These are phyloP conservation scores for Gymnothorax reevesii DNA, from an alignment of 2,797 vertebrate genomes.

Conservation along the genomic window DNA sequence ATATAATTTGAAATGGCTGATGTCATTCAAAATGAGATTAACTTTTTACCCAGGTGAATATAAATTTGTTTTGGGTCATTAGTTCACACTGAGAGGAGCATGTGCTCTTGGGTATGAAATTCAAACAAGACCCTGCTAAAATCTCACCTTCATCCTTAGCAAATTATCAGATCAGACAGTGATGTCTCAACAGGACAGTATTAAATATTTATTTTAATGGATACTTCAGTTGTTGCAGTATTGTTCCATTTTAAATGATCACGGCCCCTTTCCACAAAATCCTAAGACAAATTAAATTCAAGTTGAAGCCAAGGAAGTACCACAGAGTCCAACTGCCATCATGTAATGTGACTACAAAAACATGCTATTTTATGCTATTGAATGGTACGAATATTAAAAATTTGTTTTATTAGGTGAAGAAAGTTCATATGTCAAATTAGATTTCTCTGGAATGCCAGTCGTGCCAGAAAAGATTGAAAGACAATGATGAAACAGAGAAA, in stretches of 20 bases:
- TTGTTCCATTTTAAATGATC: background rate
- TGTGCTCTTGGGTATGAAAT: slow-evolving; percentile 13
- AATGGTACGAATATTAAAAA: background rate
- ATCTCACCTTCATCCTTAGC: background rate
- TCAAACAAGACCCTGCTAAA: background rate
- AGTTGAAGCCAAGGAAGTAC: background rate
- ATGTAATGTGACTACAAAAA: background rate
- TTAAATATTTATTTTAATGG: background rate
- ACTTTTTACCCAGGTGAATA: too few relatives aligned
- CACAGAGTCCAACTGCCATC: background rate
- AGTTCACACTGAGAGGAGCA: background rate
- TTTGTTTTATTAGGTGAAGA: background rate
- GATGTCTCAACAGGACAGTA: background rate
- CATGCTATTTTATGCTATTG: background rate
- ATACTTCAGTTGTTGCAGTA: background rate
- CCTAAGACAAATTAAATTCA: background rate
- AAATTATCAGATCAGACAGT: background rate
- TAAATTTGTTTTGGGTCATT: background rate
- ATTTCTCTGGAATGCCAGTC: background rate
- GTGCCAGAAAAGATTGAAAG: background rate
- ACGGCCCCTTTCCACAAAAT: background rate
- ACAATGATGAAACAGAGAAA: background rate
- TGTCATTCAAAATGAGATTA: too few relatives aligned
- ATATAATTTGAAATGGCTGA: too few relatives aligned
- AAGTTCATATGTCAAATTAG: background rate